Evolutionary conservation across 2,888 invertebrate species (phyloP), one percentile per base, ranked within the genome.

Genomic region (Stenichneumon culpator): DNA sequence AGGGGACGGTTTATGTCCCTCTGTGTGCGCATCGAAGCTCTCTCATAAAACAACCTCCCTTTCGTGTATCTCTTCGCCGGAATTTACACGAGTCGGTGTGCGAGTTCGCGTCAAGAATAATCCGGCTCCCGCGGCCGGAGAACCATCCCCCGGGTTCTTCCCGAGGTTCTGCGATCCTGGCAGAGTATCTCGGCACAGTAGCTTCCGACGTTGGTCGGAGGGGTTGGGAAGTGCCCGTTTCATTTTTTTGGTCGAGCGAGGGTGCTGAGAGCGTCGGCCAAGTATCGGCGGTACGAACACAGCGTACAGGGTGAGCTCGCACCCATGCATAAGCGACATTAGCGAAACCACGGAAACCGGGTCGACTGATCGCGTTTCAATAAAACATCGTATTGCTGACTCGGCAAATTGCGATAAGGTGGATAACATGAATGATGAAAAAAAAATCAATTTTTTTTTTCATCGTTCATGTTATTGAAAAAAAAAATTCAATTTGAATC

Each of bases 191-290:
- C 60, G 36, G 44, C 57, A 25, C 57, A 25, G 44, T 60, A 54
- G 39, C 39, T 39, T 36, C 19, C 54, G 9, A 39, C 28, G 39
- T 57, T 39, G 57, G 11, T 22, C n/a, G 1, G 54, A 7, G 7
- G 19, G 3, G 54, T 50, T 22, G 19, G 36, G 11, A 25, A 32
- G 69, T 50, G 50, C 11, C 54, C 52, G 32, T 52, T 70, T 70
- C 36, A 70, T 70, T 54, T 70, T 70, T 54, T 36, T 11, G 19
- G 54, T 54, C 36, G 52, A 54, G 54, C 70, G 70, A 70, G 54
- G 52, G 32, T 36, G 19, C 14, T 19, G 70, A 54, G 36, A 54
- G 36, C 19, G 32, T 32, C 7, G 32, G 52, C 32, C 70, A 47
- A 68, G 22, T 68, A 25, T 28, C 47, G 6, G 3, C 54, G 0